Evolutionary conservation across 2,113 vertebrate species (phyloP), one percentile per base, ranked within the genome.

Genomic region (Galemys pyrenaicus): DNA sequence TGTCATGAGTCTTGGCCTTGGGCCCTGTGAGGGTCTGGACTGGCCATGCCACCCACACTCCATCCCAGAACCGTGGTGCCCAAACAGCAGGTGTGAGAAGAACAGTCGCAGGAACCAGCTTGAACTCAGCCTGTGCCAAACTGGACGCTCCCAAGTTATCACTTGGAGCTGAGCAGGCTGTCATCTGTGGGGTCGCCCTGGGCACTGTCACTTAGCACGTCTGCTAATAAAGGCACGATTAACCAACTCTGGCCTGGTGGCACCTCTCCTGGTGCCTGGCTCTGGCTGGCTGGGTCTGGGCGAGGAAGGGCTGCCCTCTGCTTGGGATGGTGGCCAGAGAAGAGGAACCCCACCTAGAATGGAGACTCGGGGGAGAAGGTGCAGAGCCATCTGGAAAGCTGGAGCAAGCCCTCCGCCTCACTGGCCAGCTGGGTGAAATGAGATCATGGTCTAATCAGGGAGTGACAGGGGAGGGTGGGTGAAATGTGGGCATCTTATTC

Each of bases 221-320:
- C 83, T 93, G 92, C 92, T 92, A 89, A 96, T 96, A 94, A 93
- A 95, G 81, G 89, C 75, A 93, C 83, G 92, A 96, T 89, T 83
- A 94, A 96, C 51, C 2, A 32, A 56, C 84, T 54, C 73, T 41
- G 74, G 71, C n/a, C 70, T 89, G 75, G 90, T 94, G 94, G 87
- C 77, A 90, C 80, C 90, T 91, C 49, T 94, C 83, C 92, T 88
- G n/a, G 75, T 11, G 65, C 65, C 86, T 83, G 88, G 82, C 73
- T 44, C 64, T 79, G 44, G 70, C 95, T 84, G 75, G 26, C 49
- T 26, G 49, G 75, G 35, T 65, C 80, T 82, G 64, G n/a, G 16
- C 62, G 26, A 56, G 62, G 92, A 51, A 58, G 35, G 37, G 92
- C 93, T 11, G 10, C 24, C 73, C 56, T 46, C 46, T 51, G 7